Conservation (phyloP, 2,888 invertebrate genomes). For the Athripsodes cinereus region DNA sequence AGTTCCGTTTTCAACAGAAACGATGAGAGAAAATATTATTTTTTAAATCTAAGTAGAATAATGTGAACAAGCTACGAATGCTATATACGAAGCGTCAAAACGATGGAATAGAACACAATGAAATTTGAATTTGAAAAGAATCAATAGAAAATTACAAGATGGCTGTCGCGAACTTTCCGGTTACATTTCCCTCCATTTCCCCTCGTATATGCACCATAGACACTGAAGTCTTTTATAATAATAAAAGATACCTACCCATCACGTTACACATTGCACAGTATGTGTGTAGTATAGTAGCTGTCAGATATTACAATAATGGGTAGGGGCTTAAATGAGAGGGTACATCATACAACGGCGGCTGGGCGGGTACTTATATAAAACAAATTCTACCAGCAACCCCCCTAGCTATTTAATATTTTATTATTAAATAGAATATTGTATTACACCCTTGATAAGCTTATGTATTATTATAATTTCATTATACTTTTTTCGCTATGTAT, state of each 20-base stretch:
- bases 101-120: too few species aligned
- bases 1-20: too few species aligned
- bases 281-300: background rate
- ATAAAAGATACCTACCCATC: background rate
- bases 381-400: background rate
- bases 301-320: too few species aligned
- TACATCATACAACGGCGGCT: too few species aligned
- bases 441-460: conserved; percentile 15
- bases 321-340: background rate
- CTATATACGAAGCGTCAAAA: too few species aligned
- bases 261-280: too few species aligned
- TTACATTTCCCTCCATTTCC: background rate
- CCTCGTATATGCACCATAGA: background rate
- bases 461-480: background rate
- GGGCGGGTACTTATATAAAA: background rate
- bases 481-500: background rate
- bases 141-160: too few species aligned
- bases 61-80: too few species aligned
- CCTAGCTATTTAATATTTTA: background rate
- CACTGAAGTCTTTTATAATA: background rate
- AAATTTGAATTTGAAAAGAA: too few species aligned
- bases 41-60: too few species aligned
- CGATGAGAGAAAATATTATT: too few species aligned
- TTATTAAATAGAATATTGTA: conserved; percentile 12
- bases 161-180: background rate